phyloP scores from a whole-genome alignment of 2,888 invertebrate genomes.

The Cantharis rufa region DNA sequence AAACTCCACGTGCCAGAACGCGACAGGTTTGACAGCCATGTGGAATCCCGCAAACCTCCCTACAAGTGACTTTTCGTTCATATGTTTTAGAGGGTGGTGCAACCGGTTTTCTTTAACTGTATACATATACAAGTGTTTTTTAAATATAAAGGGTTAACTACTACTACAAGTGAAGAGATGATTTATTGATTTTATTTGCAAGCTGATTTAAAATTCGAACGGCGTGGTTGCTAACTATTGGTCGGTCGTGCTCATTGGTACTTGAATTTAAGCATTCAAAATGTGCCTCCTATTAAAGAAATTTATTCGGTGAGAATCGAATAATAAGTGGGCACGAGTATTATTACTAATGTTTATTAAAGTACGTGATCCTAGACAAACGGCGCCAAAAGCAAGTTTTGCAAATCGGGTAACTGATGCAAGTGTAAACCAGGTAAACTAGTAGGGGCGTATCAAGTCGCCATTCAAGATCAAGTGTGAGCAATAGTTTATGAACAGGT shows the following conservation, averaged over 20 bases:
- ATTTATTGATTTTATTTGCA: background rate
- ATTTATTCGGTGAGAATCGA: background rate
- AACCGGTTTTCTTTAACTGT: constrained; percentile 45
- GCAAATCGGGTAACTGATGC: constrained; percentile 34
- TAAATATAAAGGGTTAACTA: constrained; percentile 24
- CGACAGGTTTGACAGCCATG: constrained; percentile 52
- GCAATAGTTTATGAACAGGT: constrained; percentile 56
- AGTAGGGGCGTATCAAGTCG: constrained; percentile 53
- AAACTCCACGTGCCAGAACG: constrained; percentile 47
- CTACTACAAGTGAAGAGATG: background rate
- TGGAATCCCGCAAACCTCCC: constrained; percentile 39
- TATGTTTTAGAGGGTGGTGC: constrained; percentile 42
- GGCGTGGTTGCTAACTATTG: constrained; percentile 39
- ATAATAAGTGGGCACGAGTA: background rate
- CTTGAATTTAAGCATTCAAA: constrained; percentile 38
- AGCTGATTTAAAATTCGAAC: constrained; percentile 42
- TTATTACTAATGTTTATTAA: background rate
- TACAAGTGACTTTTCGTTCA: constrained; percentile 25
- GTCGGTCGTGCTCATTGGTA: constrained; percentile 41
- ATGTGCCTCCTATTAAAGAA: constrained; percentile 28
- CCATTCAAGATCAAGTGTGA: constrained; percentile 55
- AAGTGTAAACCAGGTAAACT: constrained; percentile 42
- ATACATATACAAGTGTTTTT: constrained; percentile 14
- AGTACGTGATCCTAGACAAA: constrained; percentile 32
- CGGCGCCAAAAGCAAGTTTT: constrained; percentile 37